phyloP scores from a whole-genome alignment of 2,888 invertebrate species.

The Tineola bisselliella region DNA sequence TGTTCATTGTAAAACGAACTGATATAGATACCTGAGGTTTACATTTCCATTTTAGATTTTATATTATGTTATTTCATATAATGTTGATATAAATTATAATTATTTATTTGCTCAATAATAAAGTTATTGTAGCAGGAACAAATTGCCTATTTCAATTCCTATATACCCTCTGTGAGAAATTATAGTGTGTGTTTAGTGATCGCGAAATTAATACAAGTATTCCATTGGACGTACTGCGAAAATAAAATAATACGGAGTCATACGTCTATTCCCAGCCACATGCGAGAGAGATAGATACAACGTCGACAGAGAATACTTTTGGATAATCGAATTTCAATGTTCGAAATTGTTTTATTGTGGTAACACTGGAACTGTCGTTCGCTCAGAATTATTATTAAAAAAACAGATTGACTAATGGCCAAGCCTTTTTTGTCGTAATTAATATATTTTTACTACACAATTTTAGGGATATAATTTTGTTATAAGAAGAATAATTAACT shows the following conservation, averaged over 20 bases:
- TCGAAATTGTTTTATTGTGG: not conserved
- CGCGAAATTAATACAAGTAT: too few relatives aligned
- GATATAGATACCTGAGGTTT: constrained; percentile 38
- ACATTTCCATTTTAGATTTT: constrained; percentile 65
- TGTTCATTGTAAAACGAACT: constrained; percentile 9
- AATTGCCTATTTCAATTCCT: not conserved
- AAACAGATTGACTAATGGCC: constrained; percentile 51
- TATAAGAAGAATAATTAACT: constrained; percentile 32
- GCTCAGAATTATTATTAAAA: constrained; percentile 12
- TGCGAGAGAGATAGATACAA: too few relatives aligned
- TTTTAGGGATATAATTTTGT: constrained; percentile 35
- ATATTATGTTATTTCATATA: constrained; percentile 49
- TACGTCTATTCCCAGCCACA: too few relatives aligned
- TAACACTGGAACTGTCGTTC: not conserved
- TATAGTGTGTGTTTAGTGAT: too few relatives aligned
- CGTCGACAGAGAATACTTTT: too few relatives aligned
- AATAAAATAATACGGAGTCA: too few relatives aligned
- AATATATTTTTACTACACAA: constrained; percentile 35
- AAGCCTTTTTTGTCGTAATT: constrained; percentile 55
- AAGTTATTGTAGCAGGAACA: not conserved
- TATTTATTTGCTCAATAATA: constrained; percentile 13
- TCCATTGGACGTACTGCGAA: too few relatives aligned
- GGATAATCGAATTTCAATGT: not conserved
- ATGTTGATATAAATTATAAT: constrained; percentile 2
- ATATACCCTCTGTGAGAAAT: not conserved